Percentiles rank a stretch among this genome's conserved stretches.
phyloP scores from a whole-genome alignment of 2,113 vertebrate species.

The Tylochromis polylepis region DNA sequence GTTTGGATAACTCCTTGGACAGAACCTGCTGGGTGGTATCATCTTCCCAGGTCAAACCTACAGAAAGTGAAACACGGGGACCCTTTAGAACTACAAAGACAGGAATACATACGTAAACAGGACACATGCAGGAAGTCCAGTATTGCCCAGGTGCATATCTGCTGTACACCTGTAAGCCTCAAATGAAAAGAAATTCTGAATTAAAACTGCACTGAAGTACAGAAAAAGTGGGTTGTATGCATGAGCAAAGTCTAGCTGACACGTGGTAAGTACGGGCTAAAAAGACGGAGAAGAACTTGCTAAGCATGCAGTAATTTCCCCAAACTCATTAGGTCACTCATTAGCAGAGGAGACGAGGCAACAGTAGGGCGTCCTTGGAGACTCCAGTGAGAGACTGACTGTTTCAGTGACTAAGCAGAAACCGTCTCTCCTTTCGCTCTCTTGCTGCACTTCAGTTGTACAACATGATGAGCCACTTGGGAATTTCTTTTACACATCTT shows the following conservation, averaged over 20 bases:
- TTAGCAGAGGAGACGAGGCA: conserved; percentile 14
- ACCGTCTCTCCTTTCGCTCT: neutral
- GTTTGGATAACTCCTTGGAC: conserved; percentile 78
- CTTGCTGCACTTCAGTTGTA: neutral
- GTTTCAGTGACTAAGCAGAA: conserved; percentile 23
- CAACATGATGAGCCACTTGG: neutral
- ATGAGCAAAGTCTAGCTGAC: neutral
- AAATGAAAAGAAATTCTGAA: neutral
- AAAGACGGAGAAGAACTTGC: neutral
- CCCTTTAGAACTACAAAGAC: neutral
- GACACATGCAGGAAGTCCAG: neutral
- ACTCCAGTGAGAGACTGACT: neutral
- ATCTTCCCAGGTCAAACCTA: conserved; percentile 87
- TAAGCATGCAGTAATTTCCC: neutral
- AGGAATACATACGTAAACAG: neutral
- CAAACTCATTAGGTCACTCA: conserved; percentile 29
- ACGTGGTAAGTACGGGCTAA: neutral
- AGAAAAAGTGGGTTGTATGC: neutral
- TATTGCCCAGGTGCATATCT: neutral
- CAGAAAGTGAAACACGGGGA: neutral
- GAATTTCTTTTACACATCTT: neutral
- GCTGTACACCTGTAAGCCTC: neutral
- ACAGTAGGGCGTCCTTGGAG: neutral
- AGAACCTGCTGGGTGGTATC: conserved; percentile 81
- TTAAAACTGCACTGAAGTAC: neutral